Conservation (phyloP, 2,113 vertebrate species). For the Paradoxurus hermaphroditus region DNA sequence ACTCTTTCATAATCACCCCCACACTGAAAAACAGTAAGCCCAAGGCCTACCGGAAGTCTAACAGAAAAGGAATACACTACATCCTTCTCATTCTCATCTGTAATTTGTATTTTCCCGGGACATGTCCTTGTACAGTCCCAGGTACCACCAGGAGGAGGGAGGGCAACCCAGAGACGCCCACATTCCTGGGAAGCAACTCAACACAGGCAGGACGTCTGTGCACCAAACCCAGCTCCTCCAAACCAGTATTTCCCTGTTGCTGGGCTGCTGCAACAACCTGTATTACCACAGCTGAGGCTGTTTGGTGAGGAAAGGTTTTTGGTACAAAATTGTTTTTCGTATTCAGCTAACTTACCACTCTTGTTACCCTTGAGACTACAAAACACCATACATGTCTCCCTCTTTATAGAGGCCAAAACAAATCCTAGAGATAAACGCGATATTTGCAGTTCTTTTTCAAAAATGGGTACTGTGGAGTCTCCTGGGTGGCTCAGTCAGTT, state of each 20-base stretch:
- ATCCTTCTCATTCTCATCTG: not conserved
- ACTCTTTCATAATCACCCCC: not conserved
- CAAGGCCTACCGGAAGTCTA: not conserved
- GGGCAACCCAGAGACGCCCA: not conserved
- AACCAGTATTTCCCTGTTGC: not conserved
- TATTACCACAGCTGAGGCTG: not conserved
- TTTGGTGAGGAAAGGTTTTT: conserved; percentile 20
- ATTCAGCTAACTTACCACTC: not conserved
- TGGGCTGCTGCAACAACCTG: not conserved
- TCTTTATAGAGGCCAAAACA: conserved; percentile 17
- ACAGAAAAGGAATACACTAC: not conserved
- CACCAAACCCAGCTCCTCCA: not conserved
- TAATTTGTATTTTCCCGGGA: not conserved
- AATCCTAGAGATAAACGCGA: not conserved
- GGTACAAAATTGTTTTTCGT: conserved; percentile 14
- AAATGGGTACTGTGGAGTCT: not conserved
- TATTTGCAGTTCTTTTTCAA: conserved; percentile 24
- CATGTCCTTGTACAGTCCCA: not conserved
- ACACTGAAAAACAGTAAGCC: not conserved
- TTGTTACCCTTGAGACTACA: not conserved
- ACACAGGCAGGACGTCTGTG: not conserved
- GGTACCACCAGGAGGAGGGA: not conserved
- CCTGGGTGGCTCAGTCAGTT: too few species aligned
- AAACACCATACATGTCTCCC: not conserved
- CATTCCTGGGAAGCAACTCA: conserved; percentile 26